Evolutionary conservation across 2,113 vertebrate genomes (phyloP).

Genomic region (Euleptes europaea): DNA sequence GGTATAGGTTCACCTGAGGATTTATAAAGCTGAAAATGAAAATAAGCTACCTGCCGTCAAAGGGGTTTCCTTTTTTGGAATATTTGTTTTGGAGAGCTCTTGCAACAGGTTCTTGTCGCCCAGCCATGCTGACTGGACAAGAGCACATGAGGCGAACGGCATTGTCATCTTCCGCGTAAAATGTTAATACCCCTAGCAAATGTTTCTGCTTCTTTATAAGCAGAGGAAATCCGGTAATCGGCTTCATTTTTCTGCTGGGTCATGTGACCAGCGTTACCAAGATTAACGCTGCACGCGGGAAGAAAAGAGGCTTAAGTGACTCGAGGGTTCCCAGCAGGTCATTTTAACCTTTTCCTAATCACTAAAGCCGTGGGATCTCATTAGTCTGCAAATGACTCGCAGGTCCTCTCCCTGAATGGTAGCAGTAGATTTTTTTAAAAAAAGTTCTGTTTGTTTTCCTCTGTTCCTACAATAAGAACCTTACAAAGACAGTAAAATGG

Average conservation of each 20-base stretch:
- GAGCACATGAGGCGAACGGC: background rate
- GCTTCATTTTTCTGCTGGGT: constrained; percentile 77
- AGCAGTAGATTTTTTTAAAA: background rate
- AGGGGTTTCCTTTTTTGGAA: background rate
- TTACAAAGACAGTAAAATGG: background rate
- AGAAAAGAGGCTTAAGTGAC: constrained; percentile 81
- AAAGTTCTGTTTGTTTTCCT: constrained; percentile 7
- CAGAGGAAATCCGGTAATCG: constrained; percentile 72
- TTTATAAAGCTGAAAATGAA: background rate
- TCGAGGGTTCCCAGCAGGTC: constrained; percentile 69
- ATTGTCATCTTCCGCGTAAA: background rate
- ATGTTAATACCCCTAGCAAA: constrained; percentile 14
- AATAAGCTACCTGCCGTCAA: background rate
- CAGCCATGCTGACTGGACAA: background rate
- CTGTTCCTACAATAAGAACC: background rate
- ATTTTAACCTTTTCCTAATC: constrained; percentile 74
- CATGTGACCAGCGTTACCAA: constrained; percentile 75
- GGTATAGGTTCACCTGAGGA: background rate
- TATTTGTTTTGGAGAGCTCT: accelerated
- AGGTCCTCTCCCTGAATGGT: accelerated
- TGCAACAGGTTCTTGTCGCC: background rate
- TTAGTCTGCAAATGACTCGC: constrained; percentile 51
- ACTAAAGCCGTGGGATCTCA: constrained; percentile 70
- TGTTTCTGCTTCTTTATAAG: constrained; percentile 40
- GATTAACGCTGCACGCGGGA: constrained; percentile 87